Conservation (phyloP, 2,113 vertebrate species). For the Hemiprocne comata region DNA sequence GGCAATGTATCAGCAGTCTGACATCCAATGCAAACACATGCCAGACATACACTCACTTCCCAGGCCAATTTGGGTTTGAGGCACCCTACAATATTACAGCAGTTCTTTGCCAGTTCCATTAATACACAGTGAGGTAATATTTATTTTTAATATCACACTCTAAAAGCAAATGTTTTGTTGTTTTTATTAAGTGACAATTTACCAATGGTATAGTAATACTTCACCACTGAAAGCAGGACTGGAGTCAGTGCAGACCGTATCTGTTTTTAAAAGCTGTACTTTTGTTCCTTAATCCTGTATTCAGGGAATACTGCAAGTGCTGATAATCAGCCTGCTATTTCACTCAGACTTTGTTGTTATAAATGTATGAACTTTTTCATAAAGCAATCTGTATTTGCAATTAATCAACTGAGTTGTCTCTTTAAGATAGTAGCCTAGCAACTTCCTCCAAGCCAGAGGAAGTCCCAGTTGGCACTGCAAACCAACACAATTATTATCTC, state of each 20-base stretch:
- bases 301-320: slow-evolving; percentile 60
- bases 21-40: neutral
- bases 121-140: neutral
- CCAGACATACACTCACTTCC: neutral
- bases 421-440: slow-evolving; percentile 80
- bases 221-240: neutral
- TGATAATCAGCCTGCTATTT: slow-evolving; percentile 70
- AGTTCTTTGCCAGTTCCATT: neutral
- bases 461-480: slow-evolving; percentile 60
- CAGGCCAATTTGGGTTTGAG: neutral
- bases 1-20: slow-evolving; percentile 4
- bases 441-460: slow-evolving; percentile 58
- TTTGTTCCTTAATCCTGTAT: slow-evolving; percentile 53
- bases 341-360: slow-evolving; percentile 59
- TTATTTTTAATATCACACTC: neutral
- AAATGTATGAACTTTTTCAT: slow-evolving; percentile 71
- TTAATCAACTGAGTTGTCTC: slow-evolving; percentile 78
- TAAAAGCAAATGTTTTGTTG: neutral
- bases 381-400: slow-evolving; percentile 72
- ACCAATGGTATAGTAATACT: neutral
- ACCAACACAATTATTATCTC: slow-evolving; percentile 59
- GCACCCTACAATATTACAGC: neutral
- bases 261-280: slow-evolving; percentile 52
- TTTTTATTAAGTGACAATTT: neutral
- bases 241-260: neutral